A percentile compares a stretch with the other conserved stretches of the same genome.
These are phyloP conservation scores for Rhynchonycteris naso DNA, from an alignment of 2,797 vertebrate species.

Conservation along the genomic window DNA sequence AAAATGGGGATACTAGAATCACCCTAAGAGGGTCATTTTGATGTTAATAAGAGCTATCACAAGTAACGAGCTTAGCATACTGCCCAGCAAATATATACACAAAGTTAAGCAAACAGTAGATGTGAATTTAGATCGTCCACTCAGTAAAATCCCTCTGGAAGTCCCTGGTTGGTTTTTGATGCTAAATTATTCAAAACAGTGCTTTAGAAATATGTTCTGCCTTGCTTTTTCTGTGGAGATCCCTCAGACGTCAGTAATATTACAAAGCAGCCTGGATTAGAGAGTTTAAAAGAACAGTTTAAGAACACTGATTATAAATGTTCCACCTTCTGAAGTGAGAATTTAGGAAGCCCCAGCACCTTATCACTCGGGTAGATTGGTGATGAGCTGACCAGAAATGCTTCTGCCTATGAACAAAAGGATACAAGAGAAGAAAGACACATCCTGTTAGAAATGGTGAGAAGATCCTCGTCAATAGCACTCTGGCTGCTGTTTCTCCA, in stretches of 20 bases:
- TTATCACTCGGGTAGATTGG: not conserved
- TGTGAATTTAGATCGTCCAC: not conserved
- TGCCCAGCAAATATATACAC: not conserved
- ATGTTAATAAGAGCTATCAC: not conserved
- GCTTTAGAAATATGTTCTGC: not conserved
- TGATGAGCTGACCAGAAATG: not conserved
- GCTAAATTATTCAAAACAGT: not conserved
- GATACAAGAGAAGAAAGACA: constrained; percentile 9
- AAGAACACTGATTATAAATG: not conserved
- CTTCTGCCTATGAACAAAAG: constrained; percentile 27
- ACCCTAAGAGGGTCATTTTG: not conserved
- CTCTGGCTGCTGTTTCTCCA: constrained; percentile 34
- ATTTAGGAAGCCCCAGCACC: not conserved
- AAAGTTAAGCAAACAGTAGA: not conserved
- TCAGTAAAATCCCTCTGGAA: not conserved
- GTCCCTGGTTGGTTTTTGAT: constrained; percentile 44
- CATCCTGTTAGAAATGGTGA: not conserved
- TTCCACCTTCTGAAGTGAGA: not conserved
- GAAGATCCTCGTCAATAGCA: not conserved
- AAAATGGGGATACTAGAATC: not conserved
- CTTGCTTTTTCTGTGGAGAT: not conserved
- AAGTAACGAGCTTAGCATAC: not conserved
- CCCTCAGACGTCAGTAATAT: not conserved
- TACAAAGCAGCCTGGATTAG: not conserved
- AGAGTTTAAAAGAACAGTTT: not conserved